Conservation (phyloP, 2,888 invertebrate genomes). For the Unio pictorum region DNA sequence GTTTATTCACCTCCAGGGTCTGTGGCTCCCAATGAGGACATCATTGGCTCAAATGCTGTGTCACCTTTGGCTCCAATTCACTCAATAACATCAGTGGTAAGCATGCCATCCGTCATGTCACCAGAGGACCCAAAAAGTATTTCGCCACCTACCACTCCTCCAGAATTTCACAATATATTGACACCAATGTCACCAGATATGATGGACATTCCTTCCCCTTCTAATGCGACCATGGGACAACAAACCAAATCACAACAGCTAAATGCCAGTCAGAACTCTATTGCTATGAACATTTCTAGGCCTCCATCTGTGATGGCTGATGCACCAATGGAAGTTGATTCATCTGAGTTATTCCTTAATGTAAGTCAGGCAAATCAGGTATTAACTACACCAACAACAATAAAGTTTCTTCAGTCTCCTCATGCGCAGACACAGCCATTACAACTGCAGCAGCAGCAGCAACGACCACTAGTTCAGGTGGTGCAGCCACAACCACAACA, state of each 20-base stretch:
- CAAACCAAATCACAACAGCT: slow-evolving; percentile 8
- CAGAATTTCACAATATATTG: slow-evolving; percentile 39
- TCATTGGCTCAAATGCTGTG: slow-evolving; percentile 27
- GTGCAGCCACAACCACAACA: slow-evolving; percentile 40
- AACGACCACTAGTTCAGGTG: slow-evolving; percentile 48
- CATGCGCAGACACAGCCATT: slow-evolving; percentile 26
- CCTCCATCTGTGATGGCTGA: slow-evolving; percentile 65
- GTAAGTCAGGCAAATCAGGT: slow-evolving; percentile 11
- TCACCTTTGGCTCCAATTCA: slow-evolving; percentile 41
- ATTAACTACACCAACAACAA: slow-evolving; percentile 7
- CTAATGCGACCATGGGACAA: slow-evolving; percentile 22
- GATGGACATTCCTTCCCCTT: slow-evolving; percentile 57
- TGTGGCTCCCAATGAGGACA: slow-evolving; percentile 32
- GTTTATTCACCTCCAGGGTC: slow-evolving; percentile 27
- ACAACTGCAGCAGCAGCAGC: slow-evolving; percentile 51
- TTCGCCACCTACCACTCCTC: slow-evolving; percentile 60
- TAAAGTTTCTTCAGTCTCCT: slow-evolving; percentile 21
- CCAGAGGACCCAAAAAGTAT: slow-evolving; percentile 34
- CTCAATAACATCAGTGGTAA: slow-evolving; percentile 45
- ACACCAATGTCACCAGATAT: slow-evolving; percentile 62
- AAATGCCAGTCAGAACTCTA: slow-evolving; percentile 18
- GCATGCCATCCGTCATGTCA: slow-evolving; percentile 33
- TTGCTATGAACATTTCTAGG: slow-evolving; percentile 56
- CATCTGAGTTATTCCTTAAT: slow-evolving; percentile 3
- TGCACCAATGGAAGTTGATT: slow-evolving; percentile 30